phyloP scores from a whole-genome alignment of 2,888 invertebrate genomes.

The Noctua janthe region DNA sequence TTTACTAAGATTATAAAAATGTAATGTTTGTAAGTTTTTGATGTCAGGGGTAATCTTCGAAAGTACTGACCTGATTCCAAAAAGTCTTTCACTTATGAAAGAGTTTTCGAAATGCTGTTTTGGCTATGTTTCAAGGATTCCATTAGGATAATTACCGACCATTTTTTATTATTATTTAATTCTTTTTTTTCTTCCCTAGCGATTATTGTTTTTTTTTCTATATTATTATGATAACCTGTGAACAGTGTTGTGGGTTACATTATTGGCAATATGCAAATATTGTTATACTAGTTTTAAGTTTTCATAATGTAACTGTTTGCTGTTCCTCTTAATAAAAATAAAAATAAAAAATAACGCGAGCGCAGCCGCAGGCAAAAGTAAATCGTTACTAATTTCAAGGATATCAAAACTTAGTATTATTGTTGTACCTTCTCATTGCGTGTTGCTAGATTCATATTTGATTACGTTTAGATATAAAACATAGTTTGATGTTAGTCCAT shows the following conservation, averaged over 20 bases:
- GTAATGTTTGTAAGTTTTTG: too few relatives aligned
- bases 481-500: background rate
- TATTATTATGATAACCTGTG: too few relatives aligned
- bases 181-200: too few relatives aligned
- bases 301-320: too few relatives aligned
- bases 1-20: background rate
- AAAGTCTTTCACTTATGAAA: background rate
- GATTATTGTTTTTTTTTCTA: too few relatives aligned
- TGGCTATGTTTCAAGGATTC: background rate
- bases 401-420: conserved; percentile 1
- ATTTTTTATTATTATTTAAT: too few relatives aligned
- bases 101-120: background rate
- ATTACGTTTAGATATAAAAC: conserved; percentile 14
- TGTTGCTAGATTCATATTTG: conserved; percentile 37
- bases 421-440: conserved; percentile 11
- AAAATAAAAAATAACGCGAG: background rate
- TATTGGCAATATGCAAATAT: too few relatives aligned
- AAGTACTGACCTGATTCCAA: background rate
- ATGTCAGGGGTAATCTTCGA: background rate
- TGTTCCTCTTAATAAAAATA: too few relatives aligned
- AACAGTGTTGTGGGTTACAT: too few relatives aligned
- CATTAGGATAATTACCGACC: too few relatives aligned
- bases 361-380: too few relatives aligned
- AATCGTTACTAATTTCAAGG: conserved; percentile 21
- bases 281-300: too few relatives aligned